A percentile compares a stretch with the other conserved stretches of the same genome.
Evolutionary conservation across 2,113 vertebrate species (phyloP).

Genomic region (Archilochus colubris): DNA sequence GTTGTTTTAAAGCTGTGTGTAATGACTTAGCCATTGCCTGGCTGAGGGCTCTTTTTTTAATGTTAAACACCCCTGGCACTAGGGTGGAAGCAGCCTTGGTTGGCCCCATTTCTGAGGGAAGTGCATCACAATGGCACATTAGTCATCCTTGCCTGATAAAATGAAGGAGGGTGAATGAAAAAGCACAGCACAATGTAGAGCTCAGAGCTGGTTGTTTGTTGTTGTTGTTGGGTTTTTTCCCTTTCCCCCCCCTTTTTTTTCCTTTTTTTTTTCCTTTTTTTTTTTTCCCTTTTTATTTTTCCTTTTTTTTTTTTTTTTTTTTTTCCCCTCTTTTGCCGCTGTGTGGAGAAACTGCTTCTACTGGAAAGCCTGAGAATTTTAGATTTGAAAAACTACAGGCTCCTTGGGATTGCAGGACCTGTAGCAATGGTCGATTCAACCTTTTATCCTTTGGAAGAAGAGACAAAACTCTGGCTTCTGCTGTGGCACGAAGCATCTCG

Average conservation of each 20-base stretch:
- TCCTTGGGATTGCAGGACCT: neutral
- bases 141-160: conserved; percentile 43
- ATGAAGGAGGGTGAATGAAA: conserved; percentile 38
- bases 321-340: too few relatives aligned
- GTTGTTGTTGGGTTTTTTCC: too few relatives aligned
- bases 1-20: conserved; percentile 47
- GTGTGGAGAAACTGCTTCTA: neutral
- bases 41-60: conserved; percentile 45
- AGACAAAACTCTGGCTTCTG: neutral
- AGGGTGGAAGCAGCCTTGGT: conserved; percentile 1
- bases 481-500: neutral
- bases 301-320: neutral
- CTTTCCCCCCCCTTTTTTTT: neutral
- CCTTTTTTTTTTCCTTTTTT: neutral
- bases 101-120: conserved; percentile 52
- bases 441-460: neutral
- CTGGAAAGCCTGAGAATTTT: neutral
- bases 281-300: neutral
- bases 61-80: conserved; percentile 47
- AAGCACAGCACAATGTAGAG: neutral
- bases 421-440: neutral
- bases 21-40: conserved; percentile 60
- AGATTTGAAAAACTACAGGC: neutral
- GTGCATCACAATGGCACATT: conserved; percentile 53
- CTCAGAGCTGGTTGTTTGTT: neutral